Percentiles rank a stretch among this genome's conserved stretches.
These are phyloP conservation scores for Coenonympha arcania DNA, from an alignment of 2,888 invertebrate species.

Conservation along the genomic window DNA sequence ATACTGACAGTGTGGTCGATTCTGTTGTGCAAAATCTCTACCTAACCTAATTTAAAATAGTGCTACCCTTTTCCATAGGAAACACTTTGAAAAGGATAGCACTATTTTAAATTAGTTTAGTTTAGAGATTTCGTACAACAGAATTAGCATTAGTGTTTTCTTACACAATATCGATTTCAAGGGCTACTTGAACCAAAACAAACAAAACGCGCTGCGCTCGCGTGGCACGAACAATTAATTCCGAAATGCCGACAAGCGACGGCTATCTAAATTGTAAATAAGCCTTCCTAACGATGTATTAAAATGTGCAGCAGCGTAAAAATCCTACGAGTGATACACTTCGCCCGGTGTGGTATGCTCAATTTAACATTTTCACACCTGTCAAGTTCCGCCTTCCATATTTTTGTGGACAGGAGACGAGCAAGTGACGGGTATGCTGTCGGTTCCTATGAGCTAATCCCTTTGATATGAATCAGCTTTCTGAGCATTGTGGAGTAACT, in stretches of 20 bases:
- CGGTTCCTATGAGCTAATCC: no score
- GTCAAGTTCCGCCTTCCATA: neutral
- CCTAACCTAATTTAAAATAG: no score
- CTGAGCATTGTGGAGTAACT: no score
- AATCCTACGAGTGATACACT: slow-evolving; percentile 14
- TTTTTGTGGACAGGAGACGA: neutral
- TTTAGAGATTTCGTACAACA: no score
- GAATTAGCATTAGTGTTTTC: no score
- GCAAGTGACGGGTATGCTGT: neutral
- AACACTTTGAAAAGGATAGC: no score
- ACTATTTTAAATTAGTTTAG: no score
- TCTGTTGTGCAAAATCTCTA: no score
- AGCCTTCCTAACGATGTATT: slow-evolving; percentile 31
- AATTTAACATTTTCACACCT: neutral
- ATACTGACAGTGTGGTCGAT: no score
- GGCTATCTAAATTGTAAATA: slow-evolving; percentile 37
- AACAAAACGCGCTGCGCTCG: slow-evolving; percentile 4
- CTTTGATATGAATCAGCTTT: no score
- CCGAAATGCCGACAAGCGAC: slow-evolving; percentile 31
- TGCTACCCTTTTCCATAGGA: no score
- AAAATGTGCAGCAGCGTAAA: slow-evolving; percentile 30
- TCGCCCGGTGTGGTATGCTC: neutral
- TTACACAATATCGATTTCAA: neutral
- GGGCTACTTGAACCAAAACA: neutral
- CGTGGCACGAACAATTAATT: slow-evolving; percentile 51